Conservation (phyloP, 2,113 vertebrate species). For the Rhinogobius similis region DNA sequence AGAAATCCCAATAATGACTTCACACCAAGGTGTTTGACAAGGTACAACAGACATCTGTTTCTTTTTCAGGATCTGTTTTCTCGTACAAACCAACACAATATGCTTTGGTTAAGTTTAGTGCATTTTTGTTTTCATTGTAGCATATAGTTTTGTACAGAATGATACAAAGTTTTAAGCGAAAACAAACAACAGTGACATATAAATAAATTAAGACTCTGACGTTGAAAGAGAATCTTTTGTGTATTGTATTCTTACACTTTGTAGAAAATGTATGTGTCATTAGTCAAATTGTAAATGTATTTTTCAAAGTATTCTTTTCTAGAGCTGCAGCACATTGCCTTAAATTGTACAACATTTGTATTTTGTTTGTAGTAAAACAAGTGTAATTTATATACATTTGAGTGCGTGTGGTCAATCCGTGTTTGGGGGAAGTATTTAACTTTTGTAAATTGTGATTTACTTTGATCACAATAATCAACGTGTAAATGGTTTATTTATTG, state of each 20-base stretch:
- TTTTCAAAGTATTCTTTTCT: slow-evolving; percentile 43
- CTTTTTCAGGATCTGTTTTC: no score
- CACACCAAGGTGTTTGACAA: not conserved
- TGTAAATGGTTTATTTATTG: no score
- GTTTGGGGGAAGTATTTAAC: no score
- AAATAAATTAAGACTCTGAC: slow-evolving; percentile 19
- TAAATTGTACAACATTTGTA: slow-evolving; percentile 53
- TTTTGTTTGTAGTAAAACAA: slow-evolving; percentile 75
- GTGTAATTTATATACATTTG: not conserved
- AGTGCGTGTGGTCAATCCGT: not conserved
- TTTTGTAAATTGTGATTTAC: no score
- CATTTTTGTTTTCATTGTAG: not conserved
- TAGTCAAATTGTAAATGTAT: slow-evolving; percentile 42
- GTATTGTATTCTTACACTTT: slow-evolving; percentile 27
- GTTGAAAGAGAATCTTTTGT: slow-evolving; percentile 18
- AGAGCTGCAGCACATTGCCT: slow-evolving; percentile 6
- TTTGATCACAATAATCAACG: no score
- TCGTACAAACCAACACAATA: not conserved
- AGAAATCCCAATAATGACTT: not conserved
- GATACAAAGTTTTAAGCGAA: not conserved
- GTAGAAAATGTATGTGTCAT: slow-evolving; percentile 39
- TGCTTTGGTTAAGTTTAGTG: not conserved
- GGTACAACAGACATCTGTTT: no score
- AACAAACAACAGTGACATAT: not conserved
- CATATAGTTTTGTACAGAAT: not conserved